Evolutionary conservation across 2,797 vertebrate genomes (phyloP).

Genomic region (Poecilia gillii): DNA sequence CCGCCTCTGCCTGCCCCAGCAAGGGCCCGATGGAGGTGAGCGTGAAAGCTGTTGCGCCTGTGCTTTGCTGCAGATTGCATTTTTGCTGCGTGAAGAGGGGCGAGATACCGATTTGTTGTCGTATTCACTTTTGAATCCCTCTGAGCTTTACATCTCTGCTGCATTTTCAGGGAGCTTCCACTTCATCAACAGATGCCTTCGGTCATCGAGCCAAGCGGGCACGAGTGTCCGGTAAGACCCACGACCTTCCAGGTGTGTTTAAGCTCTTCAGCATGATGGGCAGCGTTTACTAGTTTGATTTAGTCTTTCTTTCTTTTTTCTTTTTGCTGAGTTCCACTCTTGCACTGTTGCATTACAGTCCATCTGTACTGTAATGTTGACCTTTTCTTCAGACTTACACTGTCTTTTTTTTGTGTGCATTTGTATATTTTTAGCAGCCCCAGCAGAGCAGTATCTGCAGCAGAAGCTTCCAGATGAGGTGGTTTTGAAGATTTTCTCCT

Average conservation of each 20-base stretch:
- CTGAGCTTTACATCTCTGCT: conserved; percentile 21
- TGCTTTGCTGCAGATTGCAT: conserved; percentile 11
- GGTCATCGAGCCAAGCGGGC: conserved; percentile 98
- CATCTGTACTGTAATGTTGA: conserved; percentile 20
- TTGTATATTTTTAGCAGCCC: conserved; percentile 85
- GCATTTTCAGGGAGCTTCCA: conserved; percentile 91
- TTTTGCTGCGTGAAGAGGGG: conserved; percentile 2
- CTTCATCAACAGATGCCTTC: conserved; percentile 96
- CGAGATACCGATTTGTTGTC: conserved; percentile 22
- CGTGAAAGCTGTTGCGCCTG: conserved; percentile 12
- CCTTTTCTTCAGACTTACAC: conserved; percentile 24
- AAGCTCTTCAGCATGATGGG: conserved; percentile 54
- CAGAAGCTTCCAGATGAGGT: conserved; percentile 99
- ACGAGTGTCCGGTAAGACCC: conserved; percentile 97
- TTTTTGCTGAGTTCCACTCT: conserved; percentile 31
- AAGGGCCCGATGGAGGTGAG: conserved; percentile 96
- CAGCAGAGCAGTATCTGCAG: conserved; percentile 99
- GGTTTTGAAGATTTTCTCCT: conserved; percentile 98
- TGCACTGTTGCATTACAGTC: conserved; percentile 23
- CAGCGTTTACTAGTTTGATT: conserved; percentile 21
- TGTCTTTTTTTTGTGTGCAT: conserved; percentile 25
- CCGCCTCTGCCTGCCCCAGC: conserved; percentile 82
- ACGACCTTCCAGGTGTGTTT: conserved; percentile 94
- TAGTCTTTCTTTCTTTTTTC: background rate
- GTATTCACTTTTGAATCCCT: conserved; percentile 24